These are phyloP conservation scores for Aleadryas rufinucha DNA, from an alignment of 2,113 vertebrate species.

Conservation along the genomic window DNA sequence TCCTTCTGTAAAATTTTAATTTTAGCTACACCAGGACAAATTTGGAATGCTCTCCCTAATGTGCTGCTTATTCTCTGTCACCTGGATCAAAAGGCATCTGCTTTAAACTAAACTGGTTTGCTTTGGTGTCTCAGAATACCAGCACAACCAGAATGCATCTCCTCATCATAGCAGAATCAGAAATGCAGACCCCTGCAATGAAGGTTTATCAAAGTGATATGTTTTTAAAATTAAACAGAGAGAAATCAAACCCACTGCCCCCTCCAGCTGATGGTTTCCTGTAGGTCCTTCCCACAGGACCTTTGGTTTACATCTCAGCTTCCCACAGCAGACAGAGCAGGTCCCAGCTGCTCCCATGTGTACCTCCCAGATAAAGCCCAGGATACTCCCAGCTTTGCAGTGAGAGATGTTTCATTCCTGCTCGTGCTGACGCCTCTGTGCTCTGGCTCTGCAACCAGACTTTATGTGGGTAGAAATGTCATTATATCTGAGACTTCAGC, in stretches of 20 bases:
- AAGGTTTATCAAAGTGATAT: neutral
- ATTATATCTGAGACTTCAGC: neutral
- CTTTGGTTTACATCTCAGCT: neutral
- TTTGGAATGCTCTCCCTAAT: neutral
- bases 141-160: neutral
- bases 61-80: neutral
- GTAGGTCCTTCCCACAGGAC: neutral
- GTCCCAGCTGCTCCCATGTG: neutral
- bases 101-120: neutral
- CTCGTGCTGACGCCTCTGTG: neutral
- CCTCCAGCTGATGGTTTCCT: neutral
- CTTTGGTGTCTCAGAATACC: neutral
- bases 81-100: neutral
- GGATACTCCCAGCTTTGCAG: neutral
- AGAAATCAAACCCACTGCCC: neutral
- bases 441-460: neutral
- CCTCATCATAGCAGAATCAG: neutral
- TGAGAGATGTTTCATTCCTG: neutral
- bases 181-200: neutral
- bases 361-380: neutral
- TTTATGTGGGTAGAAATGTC: neutral
- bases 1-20: neutral
- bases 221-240: neutral
- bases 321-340: neutral
- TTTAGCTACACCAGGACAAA: neutral